Percentiles rank a stretch among this genome's conserved stretches.
These are phyloP conservation scores for Pituophis catenifer DNA, from an alignment of 2,113 vertebrate genomes.

Conservation along the genomic window DNA sequence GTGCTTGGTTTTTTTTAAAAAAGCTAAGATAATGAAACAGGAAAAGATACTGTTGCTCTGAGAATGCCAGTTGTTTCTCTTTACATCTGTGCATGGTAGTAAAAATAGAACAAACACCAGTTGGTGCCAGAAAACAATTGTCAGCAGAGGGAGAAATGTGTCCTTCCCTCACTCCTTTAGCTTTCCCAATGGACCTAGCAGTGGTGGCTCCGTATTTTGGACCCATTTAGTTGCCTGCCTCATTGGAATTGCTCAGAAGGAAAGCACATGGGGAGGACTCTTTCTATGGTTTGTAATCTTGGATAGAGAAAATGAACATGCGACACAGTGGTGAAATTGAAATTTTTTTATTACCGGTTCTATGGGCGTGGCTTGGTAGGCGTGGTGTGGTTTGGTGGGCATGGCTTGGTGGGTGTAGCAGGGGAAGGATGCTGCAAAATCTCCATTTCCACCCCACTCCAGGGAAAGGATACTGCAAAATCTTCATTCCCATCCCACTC, in stretches of 20 bases:
- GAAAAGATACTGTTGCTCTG: slow-evolving; percentile 50
- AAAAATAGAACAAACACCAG: slow-evolving; percentile 20
- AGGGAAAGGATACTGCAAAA: no score
- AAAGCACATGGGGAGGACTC: background rate
- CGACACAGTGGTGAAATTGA: no score
- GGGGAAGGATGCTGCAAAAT: no score
- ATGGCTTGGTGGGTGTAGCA: no score
- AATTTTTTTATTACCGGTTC: no score
- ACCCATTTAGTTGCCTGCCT: background rate
- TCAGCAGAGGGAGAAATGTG: background rate
- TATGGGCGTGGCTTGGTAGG: no score
- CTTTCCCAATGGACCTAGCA: background rate
- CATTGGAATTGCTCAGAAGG: background rate
- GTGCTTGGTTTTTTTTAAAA: slow-evolving; percentile 22
- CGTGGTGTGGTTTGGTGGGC: no score
- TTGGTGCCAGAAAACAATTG: slow-evolving; percentile 11
- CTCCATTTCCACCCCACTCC: no score
- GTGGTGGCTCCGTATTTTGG: background rate
- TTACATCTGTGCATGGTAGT: slow-evolving; percentile 76
- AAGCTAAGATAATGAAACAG: background rate
- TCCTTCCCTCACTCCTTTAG: background rate
- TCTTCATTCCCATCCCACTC: no score
- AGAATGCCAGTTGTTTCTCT: slow-evolving; percentile 62
- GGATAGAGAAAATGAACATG: background rate
- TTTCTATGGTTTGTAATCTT: background rate